Conservation (phyloP, 2,888 invertebrate genomes). For the Nomada ruficornis region DNA sequence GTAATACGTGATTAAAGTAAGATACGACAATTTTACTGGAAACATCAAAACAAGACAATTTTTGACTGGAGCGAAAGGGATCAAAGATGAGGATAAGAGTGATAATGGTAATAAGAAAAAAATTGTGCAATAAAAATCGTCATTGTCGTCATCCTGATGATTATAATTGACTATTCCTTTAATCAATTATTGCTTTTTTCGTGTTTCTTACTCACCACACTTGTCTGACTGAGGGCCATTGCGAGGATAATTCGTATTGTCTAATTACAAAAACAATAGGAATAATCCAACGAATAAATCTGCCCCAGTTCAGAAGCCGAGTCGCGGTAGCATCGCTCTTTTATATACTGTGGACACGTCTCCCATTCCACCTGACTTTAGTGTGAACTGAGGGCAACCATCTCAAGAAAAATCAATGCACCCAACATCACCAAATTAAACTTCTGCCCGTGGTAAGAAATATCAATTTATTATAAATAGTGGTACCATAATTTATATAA, state of each 20-base stretch:
- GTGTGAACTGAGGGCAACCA: constrained; percentile 41
- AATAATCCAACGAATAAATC: constrained; percentile 78
- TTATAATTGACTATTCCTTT: constrained; percentile 49
- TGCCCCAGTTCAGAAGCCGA: constrained; percentile 80
- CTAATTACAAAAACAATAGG: constrained; percentile 80
- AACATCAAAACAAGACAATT: background rate
- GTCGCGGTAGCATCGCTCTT: constrained; percentile 79
- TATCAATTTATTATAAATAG: too few species aligned
- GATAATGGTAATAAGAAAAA: constrained; percentile 27
- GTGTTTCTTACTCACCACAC: constrained; percentile 86
- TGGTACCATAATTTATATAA: too few species aligned
- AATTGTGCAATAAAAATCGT: constrained; percentile 34
- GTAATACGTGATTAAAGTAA: background rate
- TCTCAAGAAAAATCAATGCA: constrained; percentile 35
- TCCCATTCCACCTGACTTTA: constrained; percentile 75
- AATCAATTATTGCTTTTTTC: constrained; percentile 61
- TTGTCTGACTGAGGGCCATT: constrained; percentile 90
- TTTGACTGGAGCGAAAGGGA: constrained; percentile 10
- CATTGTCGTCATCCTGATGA: constrained; percentile 44
- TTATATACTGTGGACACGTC: constrained; percentile 83
- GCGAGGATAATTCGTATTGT: constrained; percentile 82
- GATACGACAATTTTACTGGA: background rate
- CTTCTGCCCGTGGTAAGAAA: background rate
- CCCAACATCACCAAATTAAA: constrained; percentile 34
- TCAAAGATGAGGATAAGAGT: constrained; percentile 18